phyloP scores from a whole-genome alignment of 2,888 invertebrate species.

The Glyphotaelius pellucidus region DNA sequence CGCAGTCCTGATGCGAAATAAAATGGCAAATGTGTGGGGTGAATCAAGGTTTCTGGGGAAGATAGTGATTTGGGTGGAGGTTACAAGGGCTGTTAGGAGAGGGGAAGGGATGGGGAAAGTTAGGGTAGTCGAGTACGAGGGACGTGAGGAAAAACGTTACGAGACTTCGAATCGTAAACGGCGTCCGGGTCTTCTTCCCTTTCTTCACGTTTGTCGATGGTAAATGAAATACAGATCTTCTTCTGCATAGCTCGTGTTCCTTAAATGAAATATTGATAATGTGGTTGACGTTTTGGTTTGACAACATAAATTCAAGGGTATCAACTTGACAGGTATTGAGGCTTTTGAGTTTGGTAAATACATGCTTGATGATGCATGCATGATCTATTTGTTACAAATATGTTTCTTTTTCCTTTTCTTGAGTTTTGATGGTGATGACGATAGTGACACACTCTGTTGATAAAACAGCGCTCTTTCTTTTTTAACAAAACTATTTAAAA shows the following conservation, averaged over 20 bases:
- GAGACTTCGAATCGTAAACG: conserved; percentile 46
- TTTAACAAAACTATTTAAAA: not conserved
- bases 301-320: not conserved
- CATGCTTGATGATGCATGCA: not conserved
- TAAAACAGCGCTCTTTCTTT: not conserved
- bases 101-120: not conserved
- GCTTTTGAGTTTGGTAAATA: not conserved
- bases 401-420: not conserved
- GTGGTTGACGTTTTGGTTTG: not conserved
- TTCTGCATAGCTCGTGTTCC: not conserved
- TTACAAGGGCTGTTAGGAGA: not conserved
- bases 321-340: not conserved
- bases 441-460: not conserved
- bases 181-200: conserved; percentile 5
- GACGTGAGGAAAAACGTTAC: conserved; percentile 32
- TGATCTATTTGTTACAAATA: not conserved
- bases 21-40: conserved; percentile 52
- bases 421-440: not conserved
- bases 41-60: conserved; percentile 35
- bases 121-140: conserved; percentile 12
- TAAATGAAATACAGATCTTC: conserved; percentile 23
- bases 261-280: not conserved
- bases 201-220: conserved; percentile 24
- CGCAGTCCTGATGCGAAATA: conserved; percentile 55
- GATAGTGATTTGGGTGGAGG: conserved; percentile 37